A percentile compares a stretch with the other conserved stretches of the same genome.
phyloP scores from a whole-genome alignment of 1,140 invertebrate species.

The Atopsyche davidsoni region DNA sequence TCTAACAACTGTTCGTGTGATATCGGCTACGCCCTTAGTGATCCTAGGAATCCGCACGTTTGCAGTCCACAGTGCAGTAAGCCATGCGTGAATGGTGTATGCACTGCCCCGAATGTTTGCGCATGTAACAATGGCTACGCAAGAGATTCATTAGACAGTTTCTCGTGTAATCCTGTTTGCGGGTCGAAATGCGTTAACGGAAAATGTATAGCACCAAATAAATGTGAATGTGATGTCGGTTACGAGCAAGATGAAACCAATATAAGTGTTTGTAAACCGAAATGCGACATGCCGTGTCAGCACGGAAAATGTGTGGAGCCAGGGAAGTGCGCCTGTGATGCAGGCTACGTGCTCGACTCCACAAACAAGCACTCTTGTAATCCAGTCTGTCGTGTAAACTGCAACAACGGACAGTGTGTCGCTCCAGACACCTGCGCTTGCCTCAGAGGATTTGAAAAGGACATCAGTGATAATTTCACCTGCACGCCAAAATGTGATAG shows the following conservation, averaged over 20 bases:
- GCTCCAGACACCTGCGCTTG: constrained; percentile 42
- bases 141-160: neutral
- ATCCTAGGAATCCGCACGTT: constrained; percentile 25
- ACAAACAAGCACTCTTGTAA: constrained; percentile 42
- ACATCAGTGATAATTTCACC: constrained; percentile 15
- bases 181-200: constrained; percentile 41
- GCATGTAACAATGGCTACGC: constrained; percentile 30
- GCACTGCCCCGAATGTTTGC: constrained; percentile 37
- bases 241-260: constrained; percentile 35
- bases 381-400: constrained; percentile 37
- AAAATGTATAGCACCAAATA: constrained; percentile 46
- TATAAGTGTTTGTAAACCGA: constrained; percentile 37
- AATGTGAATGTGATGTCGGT: constrained; percentile 39
- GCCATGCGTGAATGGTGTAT: constrained; percentile 48
- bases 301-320: constrained; percentile 48
- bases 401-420: constrained; percentile 38
- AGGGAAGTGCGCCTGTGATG: constrained; percentile 44
- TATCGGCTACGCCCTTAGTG: constrained; percentile 35
- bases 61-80: constrained; percentile 45
- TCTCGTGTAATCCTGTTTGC: constrained; percentile 40
- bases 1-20: constrained; percentile 43
- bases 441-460: constrained; percentile 33
- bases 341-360: constrained; percentile 43
- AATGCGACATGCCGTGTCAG: constrained; percentile 43
- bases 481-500: neutral